Evolutionary conservation across 1,140 invertebrate genomes (phyloP), one percentile per base, ranked within the genome.

Genomic region (Acromyrmex echinatior): DNA sequence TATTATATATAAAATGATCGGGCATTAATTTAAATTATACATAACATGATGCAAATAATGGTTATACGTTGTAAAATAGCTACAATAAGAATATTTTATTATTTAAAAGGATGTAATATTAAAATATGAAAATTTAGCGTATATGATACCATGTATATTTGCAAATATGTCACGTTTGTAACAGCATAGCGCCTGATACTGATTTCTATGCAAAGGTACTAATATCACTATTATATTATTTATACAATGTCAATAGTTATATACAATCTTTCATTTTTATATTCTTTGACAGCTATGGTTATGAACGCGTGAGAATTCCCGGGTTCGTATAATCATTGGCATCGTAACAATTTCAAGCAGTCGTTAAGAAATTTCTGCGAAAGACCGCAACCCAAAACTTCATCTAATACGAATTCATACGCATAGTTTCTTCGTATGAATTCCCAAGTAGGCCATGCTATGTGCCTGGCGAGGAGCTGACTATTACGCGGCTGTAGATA

Each of bases 391-490:
- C 45, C 31, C 58, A 53, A 65, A 71, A 81, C 45, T 73, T 90
- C 53, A 49, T 60, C 58, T 79, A 86, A 90, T 87, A 71, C 66
- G 80, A 86, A 91, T 91, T 90, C 77, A 88, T 91, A 88, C 66
- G 87, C 82, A 63, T 84, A 91, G 90, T 91, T 91, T 81, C 79
- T 66, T 63, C 86, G 49, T 81, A 88, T 88, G 81, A 91, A 91
- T 91, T 62, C 79, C 63, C 63, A 90, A 88, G 77, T 86, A 86
- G 77, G 86, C 89, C 66, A 76, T 49, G 66, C 53, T 87, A 63
- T 66, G 70, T 60, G 66, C 31, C 79, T 31, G 6, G n/a, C 39
- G 28, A 10, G 60, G 60, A 81, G 49, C 25, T 21, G 73, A 62
- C 56, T 68, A 66, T 78, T 45, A 56, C 81, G 62, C 16, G 16